phyloP scores from a whole-genome alignment of 2,888 invertebrate species.

The Saturnia japonica region DNA sequence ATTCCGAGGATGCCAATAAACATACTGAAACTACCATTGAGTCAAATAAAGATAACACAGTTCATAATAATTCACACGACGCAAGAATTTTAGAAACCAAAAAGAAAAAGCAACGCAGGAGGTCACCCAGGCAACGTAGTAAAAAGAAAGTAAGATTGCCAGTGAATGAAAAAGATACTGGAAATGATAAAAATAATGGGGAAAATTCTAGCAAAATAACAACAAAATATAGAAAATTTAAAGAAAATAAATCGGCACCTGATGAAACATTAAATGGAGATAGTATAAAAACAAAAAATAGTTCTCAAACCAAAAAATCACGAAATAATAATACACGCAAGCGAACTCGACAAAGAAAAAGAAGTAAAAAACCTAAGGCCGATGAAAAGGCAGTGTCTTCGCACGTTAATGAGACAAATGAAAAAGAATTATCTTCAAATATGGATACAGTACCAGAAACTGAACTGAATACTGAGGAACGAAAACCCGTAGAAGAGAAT shows the following conservation, averaged over 20 bases:
- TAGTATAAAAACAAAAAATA: not conserved
- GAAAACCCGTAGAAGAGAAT: not conserved
- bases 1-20: constrained; percentile 20
- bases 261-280: not conserved
- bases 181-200: not conserved
- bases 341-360: constrained; percentile 1
- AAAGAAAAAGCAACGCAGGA: constrained; percentile 6
- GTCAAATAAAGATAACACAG: not conserved
- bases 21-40: constrained; percentile 17
- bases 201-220: not conserved
- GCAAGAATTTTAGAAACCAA: not conserved
- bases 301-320: not conserved
- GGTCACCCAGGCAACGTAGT: constrained; percentile 9
- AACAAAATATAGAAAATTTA: not conserved
- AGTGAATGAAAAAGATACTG: not conserved
- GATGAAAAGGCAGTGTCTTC: not conserved
- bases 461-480: not conserved
- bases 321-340: not conserved
- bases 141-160: not conserved
- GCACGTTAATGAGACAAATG: not conserved
- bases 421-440: not conserved
- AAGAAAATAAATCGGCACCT: not conserved
- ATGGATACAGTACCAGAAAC: not conserved
- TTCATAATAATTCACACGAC: not conserved
- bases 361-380: not conserved